Evolutionary conservation across 2,888 invertebrate genomes (phyloP).

Genomic region (Melikaiella ostensackeni): DNA sequence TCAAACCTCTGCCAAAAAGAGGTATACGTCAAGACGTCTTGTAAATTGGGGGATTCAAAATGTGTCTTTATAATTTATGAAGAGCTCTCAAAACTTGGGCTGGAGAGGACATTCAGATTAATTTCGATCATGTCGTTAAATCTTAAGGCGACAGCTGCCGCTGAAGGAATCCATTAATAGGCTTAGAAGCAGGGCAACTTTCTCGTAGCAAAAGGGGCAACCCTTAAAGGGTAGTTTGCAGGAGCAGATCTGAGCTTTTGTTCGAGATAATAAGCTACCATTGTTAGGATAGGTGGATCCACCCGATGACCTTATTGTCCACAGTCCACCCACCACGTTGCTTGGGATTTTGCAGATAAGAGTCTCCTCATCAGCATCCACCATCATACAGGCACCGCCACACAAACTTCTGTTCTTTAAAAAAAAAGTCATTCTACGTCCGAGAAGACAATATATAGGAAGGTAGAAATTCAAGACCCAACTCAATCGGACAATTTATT

Average conservation of each 20-base stretch:
- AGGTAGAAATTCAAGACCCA: no score
- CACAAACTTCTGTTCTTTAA: not conserved
- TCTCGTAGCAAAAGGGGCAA: conserved; percentile 50
- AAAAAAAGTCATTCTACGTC: no score
- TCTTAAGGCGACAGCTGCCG: conserved; percentile 74
- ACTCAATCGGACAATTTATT: no score
- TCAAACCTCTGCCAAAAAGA: no score
- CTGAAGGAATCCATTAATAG: conserved; percentile 75
- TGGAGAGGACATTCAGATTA: conserved; percentile 57
- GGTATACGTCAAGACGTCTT: not conserved
- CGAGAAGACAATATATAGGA: no score
- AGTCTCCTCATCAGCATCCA: conserved; percentile 48
- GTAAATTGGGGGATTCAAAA: not conserved
- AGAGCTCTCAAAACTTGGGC: conserved; percentile 44
- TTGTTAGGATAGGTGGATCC: conserved; percentile 69
- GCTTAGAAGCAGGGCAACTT: conserved; percentile 65
- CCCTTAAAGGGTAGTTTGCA: conserved; percentile 46
- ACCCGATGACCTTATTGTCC: conserved; percentile 65
- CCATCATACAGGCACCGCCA: conserved; percentile 49
- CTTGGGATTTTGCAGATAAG: conserved; percentile 64
- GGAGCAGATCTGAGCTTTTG: conserved; percentile 69
- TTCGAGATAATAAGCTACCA: conserved; percentile 74
- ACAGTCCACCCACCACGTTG: conserved; percentile 59
- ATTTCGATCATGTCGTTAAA: conserved; percentile 70
- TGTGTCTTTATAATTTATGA: conserved; percentile 43